phyloP scores from a whole-genome alignment of 2,113 vertebrate genomes.

The Lepus americanus region DNA sequence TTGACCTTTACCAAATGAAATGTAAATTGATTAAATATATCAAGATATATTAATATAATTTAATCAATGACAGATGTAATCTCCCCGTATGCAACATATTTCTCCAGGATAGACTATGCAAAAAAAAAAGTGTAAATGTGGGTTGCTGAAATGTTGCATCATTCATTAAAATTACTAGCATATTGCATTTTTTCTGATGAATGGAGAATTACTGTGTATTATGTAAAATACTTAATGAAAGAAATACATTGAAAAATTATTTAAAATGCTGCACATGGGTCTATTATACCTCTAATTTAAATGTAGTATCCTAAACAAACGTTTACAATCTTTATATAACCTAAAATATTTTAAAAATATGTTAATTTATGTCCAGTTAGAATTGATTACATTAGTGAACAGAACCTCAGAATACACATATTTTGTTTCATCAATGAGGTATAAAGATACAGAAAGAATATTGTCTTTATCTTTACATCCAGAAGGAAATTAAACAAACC shows the following conservation, averaged over 20 bases:
- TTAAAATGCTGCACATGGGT: not conserved
- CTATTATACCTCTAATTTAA: not conserved
- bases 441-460: not conserved
- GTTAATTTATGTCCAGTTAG: not conserved
- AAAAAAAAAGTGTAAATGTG: not conserved
- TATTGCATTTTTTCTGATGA: slow-evolving; percentile 13
- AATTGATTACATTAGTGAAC: not conserved
- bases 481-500: not conserved
- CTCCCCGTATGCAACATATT: not conserved
- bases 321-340: not conserved
- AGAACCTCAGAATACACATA: not conserved
- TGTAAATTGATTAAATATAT: slow-evolving; percentile 59
- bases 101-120: not conserved
- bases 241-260: not conserved
- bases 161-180: not conserved
- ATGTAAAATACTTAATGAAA: not conserved
- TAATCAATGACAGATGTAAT: slow-evolving; percentile 6
- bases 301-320: not conserved
- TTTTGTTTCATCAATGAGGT: slow-evolving; percentile 6
- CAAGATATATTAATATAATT: slow-evolving; percentile 31
- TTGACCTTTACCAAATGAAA: slow-evolving; percentile 60
- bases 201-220: not conserved
- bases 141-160: not conserved
- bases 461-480: not conserved
- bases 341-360: not conserved